Conservation (phyloP, 2,888 invertebrate genomes). For the Tetragnatha montana region DNA sequence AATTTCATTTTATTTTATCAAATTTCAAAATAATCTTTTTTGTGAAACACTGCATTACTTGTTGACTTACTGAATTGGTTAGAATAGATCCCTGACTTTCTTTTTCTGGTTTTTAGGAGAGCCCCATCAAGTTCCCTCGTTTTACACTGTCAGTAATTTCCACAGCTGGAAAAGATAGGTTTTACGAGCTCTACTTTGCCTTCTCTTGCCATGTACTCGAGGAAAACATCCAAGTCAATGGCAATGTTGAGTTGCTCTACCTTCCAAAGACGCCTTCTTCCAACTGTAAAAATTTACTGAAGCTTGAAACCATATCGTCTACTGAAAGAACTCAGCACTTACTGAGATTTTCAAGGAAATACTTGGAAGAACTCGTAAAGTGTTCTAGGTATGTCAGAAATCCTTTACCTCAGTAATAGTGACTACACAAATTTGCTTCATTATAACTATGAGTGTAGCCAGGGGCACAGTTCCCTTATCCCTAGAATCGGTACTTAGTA, state of each 20-base stretch:
- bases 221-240: slow-evolving; percentile 16
- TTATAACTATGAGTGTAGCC: too few relatives aligned
- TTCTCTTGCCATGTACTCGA: slow-evolving; percentile 50
- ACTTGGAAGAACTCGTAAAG: slow-evolving; percentile 8
- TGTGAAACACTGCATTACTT: too few relatives aligned
- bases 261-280: not conserved
- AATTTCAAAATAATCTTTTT: too few relatives aligned
- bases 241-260: slow-evolving; percentile 3
- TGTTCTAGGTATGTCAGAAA: slow-evolving; percentile 41
- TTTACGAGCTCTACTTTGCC: slow-evolving; percentile 47
- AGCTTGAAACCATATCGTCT: slow-evolving; percentile 17
- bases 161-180: slow-evolving; percentile 55
- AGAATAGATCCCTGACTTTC: too few relatives aligned
- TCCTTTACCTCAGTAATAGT: too few relatives aligned
- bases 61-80: too few relatives aligned
- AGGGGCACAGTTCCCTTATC: too few relatives aligned
- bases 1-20: too few relatives aligned
- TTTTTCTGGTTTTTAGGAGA: slow-evolving; percentile 31
- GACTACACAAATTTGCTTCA: too few relatives aligned
- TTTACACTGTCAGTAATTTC: slow-evolving; percentile 44
- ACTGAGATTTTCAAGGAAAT: not conserved
- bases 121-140: slow-evolving; percentile 47
- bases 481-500: too few relatives aligned
- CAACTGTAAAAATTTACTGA: slow-evolving; percentile 19
- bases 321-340: slow-evolving; percentile 5